These are phyloP conservation scores for Unio pictorum DNA, from an alignment of 2,888 invertebrate genomes.

Conservation along the genomic window DNA sequence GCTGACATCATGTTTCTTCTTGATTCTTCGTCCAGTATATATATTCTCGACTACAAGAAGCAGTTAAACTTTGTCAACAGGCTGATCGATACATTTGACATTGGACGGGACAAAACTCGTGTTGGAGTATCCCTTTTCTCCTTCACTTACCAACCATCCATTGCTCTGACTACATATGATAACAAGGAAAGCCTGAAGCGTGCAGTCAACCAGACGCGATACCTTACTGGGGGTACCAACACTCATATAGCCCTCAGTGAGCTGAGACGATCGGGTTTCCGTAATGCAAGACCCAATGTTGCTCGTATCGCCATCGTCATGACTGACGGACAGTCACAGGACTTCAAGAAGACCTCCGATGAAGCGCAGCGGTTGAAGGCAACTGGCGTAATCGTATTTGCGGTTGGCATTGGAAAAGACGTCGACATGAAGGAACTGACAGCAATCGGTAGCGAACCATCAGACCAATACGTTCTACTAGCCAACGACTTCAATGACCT, in stretches of 20 bases:
- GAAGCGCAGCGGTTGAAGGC: conserved; percentile 6
- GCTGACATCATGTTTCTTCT: conserved; percentile 21
- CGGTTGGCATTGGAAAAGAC: conserved; percentile 15
- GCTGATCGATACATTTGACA: conserved; percentile 24
- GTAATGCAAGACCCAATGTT: conserved; percentile 7
- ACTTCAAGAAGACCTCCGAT: conserved; percentile 5
- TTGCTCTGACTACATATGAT: conserved; percentile 2
- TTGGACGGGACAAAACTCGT: conserved; percentile 25
- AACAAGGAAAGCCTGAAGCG: conserved; percentile 2
- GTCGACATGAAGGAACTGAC: conserved; percentile 24
- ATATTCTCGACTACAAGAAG: conserved; percentile 31
- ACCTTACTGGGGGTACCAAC: conserved; percentile 11
- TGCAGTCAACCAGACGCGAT: conserved; percentile 2
- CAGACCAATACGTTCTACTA: conserved; percentile 22
- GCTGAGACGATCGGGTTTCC: background rate
- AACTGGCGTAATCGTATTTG: conserved; percentile 13
- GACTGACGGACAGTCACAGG: conserved; percentile 14
- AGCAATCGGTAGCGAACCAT: conserved; percentile 35
- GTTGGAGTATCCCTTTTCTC: conserved; percentile 11
- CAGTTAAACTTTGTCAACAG: conserved; percentile 33
- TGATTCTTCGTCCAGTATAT: conserved; percentile 34
- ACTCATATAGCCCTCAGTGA: conserved; percentile 10
- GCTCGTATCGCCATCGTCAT: conserved; percentile 12
- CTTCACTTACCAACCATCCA: conserved; percentile 1
- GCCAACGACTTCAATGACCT: conserved; percentile 11